A percentile compares a stretch with the other conserved stretches of the same genome.
These are phyloP conservation scores for Eretmocerus hayati DNA, from an alignment of 2,888 invertebrate species.

Conservation along the genomic window DNA sequence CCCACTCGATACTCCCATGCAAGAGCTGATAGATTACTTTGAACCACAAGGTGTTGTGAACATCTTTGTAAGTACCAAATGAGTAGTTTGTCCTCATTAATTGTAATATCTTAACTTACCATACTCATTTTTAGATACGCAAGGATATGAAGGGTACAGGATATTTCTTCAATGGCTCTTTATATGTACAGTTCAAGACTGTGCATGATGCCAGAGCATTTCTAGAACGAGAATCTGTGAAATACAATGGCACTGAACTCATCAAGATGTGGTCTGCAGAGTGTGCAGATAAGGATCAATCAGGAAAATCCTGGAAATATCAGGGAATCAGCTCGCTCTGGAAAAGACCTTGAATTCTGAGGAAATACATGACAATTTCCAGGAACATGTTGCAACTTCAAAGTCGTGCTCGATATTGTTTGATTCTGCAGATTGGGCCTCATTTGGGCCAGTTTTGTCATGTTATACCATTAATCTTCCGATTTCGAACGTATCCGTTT, in stretches of 20 bases:
- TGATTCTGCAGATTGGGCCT: no score
- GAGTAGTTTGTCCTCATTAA: no score
- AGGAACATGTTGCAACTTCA: no score
- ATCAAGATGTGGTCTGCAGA: constrained; percentile 63
- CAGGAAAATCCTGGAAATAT: no score
- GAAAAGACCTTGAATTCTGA: no score
- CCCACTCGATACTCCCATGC: constrained; percentile 59
- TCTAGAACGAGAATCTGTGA: constrained; percentile 59
- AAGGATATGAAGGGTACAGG: constrained; percentile 57
- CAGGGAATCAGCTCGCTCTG: no score
- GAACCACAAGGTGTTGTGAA: constrained; percentile 58
- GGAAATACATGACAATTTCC: no score
- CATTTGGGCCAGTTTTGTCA: no score
- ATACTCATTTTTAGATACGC: constrained; percentile 44
- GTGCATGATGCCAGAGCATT: constrained; percentile 76
- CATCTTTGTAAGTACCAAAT: constrained; percentile 42
- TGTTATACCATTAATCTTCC: no score
- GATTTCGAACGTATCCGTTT: no score
- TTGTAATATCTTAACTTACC: not conserved
- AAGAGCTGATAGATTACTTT: constrained; percentile 68
- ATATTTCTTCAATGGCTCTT: constrained; percentile 80
- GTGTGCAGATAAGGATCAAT: no score
- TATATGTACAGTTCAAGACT: constrained; percentile 80
- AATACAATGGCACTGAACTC: constrained; percentile 61
- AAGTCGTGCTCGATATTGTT: no score